A percentile compares a stretch with the other conserved stretches of the same genome.
These are phyloP conservation scores for Chromis chromis DNA, from an alignment of 2,797 vertebrate genomes.

Conservation along the genomic window DNA sequence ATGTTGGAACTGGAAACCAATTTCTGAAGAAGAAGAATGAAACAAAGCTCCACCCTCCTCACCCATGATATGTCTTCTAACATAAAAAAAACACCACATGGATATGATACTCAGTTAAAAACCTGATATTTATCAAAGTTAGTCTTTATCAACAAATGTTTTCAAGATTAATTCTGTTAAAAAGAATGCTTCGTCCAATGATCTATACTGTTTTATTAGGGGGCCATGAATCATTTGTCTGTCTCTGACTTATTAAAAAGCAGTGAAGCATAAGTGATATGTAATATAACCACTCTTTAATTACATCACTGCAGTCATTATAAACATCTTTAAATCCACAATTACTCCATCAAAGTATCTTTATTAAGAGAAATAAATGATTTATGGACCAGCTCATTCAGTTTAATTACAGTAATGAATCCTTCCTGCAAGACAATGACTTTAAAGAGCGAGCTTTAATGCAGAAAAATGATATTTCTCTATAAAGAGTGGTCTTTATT, in stretches of 20 bases:
- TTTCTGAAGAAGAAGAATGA: too few relatives aligned
- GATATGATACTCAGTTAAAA: too few relatives aligned
- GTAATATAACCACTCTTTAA: not conserved
- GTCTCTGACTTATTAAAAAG: not conserved
- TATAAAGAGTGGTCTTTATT: too few relatives aligned
- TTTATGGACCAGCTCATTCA: slow-evolving; percentile 21
- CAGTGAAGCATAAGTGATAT: not conserved
- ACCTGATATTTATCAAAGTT: too few relatives aligned
- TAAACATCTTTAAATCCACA: not conserved
- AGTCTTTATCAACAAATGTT: too few relatives aligned
- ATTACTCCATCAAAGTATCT: slow-evolving; percentile 1
- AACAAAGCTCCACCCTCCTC: too few relatives aligned
- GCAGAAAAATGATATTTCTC: not conserved
- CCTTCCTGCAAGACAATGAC: slow-evolving; percentile 3
- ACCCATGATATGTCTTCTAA: too few relatives aligned
- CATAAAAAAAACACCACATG: too few relatives aligned
- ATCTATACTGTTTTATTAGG: not conserved
- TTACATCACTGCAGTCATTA: not conserved
- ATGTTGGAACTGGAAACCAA: too few relatives aligned
- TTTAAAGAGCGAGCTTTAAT: not conserved
- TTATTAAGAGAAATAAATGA: slow-evolving; percentile 15
- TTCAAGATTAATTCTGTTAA: too few relatives aligned
- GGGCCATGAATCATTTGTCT: not conserved
- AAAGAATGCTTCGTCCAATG: not conserved
- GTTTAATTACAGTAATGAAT: slow-evolving; percentile 33